Evolutionary conservation across 2,797 vertebrate species (phyloP), one percentile per base, ranked within the genome.

Genomic region (Epinephelus coioides): DNA sequence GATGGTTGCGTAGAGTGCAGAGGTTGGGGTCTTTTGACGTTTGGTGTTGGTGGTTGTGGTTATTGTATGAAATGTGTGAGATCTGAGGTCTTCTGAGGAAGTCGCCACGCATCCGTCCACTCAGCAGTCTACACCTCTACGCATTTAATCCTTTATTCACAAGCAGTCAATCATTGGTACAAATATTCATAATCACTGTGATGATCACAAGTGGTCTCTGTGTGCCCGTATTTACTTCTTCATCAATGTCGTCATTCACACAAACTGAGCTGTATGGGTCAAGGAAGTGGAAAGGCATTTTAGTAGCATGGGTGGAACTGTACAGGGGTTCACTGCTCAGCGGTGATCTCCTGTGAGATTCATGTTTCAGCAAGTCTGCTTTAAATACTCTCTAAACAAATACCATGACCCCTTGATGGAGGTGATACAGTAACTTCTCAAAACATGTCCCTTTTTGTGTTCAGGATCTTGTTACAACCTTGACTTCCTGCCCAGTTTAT

Each of bases 331-430:
- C n/a, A 61, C 68, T 61, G 70, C 38, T 81, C 69, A 40, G 69
- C 14, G 1, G 9, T 0, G 2, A 54, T 65, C 50, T 73, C 44
- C 54, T 55, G 34, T 63, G 67, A 71, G 63, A 73, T 69, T 84
- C 56, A 65, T 76, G 73, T 79, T 82, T 77, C 82, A 81, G 47
- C 79, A 68, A 27, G 73, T 78, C 65, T 55, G 44, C 4, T 69
- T 76, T 21, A 64, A 66, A 62, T 49, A 38, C 14, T 25, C 43
- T 54, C 12, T 62, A 46, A 82, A 86, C 30, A 81, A 84, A 84
- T 67, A 72, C 1, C 30, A 51, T 38, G 5, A 46, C 50, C 69
- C 54, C 18, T 64, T 69, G 60, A 86, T 71, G 50, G 38, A 1
- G n/a, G 30, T 21, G 77, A 83, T 78, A n/a, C 46, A 57, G 47